Percentiles rank a stretch among this genome's conserved stretches.
Evolutionary conservation across 2,888 invertebrate genomes (phyloP).

Genomic region (Nineta flava): DNA sequence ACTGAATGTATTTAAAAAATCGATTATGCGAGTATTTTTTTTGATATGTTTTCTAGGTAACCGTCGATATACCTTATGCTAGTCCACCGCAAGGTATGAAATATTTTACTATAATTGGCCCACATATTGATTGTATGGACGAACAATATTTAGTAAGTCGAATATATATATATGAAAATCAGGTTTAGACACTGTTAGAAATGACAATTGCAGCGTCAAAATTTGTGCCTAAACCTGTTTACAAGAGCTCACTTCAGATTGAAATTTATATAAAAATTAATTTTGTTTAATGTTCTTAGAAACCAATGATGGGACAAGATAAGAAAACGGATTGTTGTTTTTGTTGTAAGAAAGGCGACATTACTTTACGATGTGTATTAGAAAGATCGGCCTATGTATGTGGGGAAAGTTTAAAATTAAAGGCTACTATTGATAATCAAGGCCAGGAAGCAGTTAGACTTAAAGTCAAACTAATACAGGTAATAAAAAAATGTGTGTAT

Average conservation of each 20-base stretch:
- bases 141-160: constrained; percentile 52
- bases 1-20: background rate
- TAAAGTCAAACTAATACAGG: constrained; percentile 38
- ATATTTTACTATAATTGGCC: constrained; percentile 63
- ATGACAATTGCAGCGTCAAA: too few species aligned
- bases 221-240: background rate
- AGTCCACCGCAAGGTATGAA: constrained; percentile 66
- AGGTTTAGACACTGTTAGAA: too few species aligned
- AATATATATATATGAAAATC: too few species aligned
- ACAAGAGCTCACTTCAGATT: background rate
- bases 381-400: constrained; percentile 61
- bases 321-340: constrained; percentile 50
- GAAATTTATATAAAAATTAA: background rate
- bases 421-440: constrained; percentile 55
- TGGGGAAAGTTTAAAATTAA: constrained; percentile 50
- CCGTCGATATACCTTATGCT: constrained; percentile 60
- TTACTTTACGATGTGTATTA: constrained; percentile 46
- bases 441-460: constrained; percentile 39
- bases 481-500: constrained; percentile 13
- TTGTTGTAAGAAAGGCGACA: constrained; percentile 53
- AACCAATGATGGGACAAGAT: constrained; percentile 46
- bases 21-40: background rate
- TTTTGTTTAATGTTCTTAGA: constrained; percentile 26
- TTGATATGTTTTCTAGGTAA: constrained; percentile 25
- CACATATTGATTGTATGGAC: constrained; percentile 67